A percentile compares a stretch with the other conserved stretches of the same genome.
Evolutionary conservation across 2,113 vertebrate species (phyloP).

Genomic region (rat (Rattus norvegicus)): GRCr8 NC_086029.1:89477501-89478000

Average conservation of each 20-base stretch:
- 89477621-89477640: neutral
- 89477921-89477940: neutral
- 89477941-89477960: neutral
- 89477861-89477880: neutral
- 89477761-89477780: neutral
- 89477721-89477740: neutral
- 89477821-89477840: neutral
- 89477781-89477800: neutral
- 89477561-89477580: neutral
- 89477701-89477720: neutral
- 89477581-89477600: neutral
- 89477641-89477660: neutral
- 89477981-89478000: neutral
- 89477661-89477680: neutral
- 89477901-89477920: no score
- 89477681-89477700: neutral
- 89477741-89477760: neutral
- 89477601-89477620: neutral
- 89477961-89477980: neutral
- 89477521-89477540: no score
- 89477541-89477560: neutral
- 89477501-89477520: neutral
- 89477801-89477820: neutral
- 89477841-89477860: neutral
- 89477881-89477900: neutral